phyloP scores from a whole-genome alignment of 1,140 invertebrate species.

The Drosophila dunni region DNA sequence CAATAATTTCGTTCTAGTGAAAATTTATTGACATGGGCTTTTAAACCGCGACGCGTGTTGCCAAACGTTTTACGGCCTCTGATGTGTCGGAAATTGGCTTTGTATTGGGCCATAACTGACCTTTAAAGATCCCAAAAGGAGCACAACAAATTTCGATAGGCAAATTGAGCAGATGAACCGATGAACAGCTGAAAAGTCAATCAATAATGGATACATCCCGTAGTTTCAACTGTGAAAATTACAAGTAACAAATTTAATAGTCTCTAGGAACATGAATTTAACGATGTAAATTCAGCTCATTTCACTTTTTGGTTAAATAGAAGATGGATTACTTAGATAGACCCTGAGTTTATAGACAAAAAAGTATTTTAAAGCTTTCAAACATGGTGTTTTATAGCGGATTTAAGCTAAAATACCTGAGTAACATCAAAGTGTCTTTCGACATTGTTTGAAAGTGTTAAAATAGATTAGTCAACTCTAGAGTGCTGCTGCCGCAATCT shows the following conservation, averaged over 20 bases:
- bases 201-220: conserved; percentile 13
- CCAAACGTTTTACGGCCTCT: conserved; percentile 58
- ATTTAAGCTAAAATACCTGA: too few relatives aligned
- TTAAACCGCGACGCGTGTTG: conserved; percentile 78
- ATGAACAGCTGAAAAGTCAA: conserved; percentile 26
- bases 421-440: too few relatives aligned
- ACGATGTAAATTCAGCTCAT: neutral
- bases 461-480: neutral
- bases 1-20: conserved; percentile 83
- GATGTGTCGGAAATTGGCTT: conserved; percentile 63
- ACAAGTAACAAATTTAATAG: neutral
- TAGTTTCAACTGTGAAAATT: conserved; percentile 4
- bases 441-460: neutral
- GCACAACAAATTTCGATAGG: conserved; percentile 23
- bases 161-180: conserved; percentile 39
- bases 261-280: neutral
- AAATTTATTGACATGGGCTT: conserved; percentile 80
- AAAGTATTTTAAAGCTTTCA: too few relatives aligned
- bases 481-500: neutral
- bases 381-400: too few relatives aligned
- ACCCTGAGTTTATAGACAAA: too few relatives aligned
- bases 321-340: neutral
- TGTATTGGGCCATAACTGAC: conserved; percentile 61
- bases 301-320: neutral
- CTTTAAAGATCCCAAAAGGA: conserved; percentile 46